Conservation (phyloP, 2,113 vertebrate genomes). For the Clarias magur region DNA sequence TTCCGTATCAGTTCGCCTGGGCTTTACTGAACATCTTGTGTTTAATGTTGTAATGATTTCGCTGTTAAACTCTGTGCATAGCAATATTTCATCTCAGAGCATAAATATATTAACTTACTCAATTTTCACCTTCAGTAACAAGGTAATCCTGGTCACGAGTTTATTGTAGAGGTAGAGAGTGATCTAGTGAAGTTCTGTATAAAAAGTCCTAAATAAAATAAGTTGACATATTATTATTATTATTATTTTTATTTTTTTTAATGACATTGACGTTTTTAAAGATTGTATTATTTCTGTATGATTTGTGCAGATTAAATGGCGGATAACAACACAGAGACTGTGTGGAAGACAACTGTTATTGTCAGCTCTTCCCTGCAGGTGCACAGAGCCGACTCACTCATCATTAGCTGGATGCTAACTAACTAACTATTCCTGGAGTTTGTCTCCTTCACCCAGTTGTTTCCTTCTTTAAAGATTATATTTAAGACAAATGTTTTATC, state of each 20-base stretch:
- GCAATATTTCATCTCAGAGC: not conserved
- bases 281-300: not conserved
- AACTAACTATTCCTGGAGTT: not conserved
- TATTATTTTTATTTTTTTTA: too few species aligned
- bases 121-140: not conserved
- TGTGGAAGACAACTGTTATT: slow-evolving; percentile 86
- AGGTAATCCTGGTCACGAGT: not conserved
- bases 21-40: not conserved
- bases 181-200: not conserved
- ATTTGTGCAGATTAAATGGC: slow-evolving; percentile 41
- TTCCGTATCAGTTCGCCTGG: not conserved
- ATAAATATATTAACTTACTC: not conserved
- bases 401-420: too few species aligned
- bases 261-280: too few species aligned
- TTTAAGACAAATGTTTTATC: not conserved
- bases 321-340: not conserved
- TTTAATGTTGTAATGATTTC: not conserved
- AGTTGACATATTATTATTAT: too few species aligned
- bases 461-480: too few species aligned
- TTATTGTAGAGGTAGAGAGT: not conserved
- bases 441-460: not conserved
- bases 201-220: not conserved
- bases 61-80: not conserved
- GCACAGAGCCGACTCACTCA: not conserved
- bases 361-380: slow-evolving; percentile 83